Evolutionary conservation across 2,888 invertebrate species (phyloP), one percentile per base, ranked within the genome.

Genomic region (Stenodera caucasica): DNA sequence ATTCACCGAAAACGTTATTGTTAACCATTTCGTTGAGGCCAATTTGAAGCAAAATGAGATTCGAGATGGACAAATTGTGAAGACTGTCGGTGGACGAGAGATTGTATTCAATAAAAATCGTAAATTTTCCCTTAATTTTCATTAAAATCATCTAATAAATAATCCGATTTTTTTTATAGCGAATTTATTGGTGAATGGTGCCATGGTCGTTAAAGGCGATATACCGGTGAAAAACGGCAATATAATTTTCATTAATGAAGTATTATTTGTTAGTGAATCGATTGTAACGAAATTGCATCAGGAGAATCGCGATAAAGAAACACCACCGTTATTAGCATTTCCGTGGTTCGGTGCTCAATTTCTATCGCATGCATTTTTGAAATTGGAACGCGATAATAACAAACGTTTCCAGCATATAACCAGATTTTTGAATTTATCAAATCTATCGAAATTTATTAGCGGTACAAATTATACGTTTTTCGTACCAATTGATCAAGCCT

Each of bases 401-500:
- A 81, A 82, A 55, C 74, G 84, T 53, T 86, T 79, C 61, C 81
- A 82, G 1, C 85, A 86, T 72, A 83, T 86, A 50, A 85, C 86
- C 18, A 81, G 86, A 71, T 86, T 86, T 74, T 77, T 87, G n/a
- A 86, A 86, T 75, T 80, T 84, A 67, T 86, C 86, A 1, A 86
- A 86, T 74, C 81, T 86, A 54, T 86, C 86, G 0, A 85, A 85
- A 3, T 84, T 84, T 67, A 83, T 86, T 51, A 84, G 85, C 23
- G 86, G 86, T n/a, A 84, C 85, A 15, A 86, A 85, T 61, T 87
- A 87, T 75, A 89, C 90, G 0, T 85, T 90, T 73, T 88, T 90
- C 76, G 89, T 89, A 52, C 90, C 89, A 7, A 85, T 83, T 7
- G 88, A 90, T 76, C 82, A 81, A 33, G 89, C 89, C 1, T 89